phyloP scores from a whole-genome alignment of 2,113 vertebrate species.

The Charina bottae region DNA sequence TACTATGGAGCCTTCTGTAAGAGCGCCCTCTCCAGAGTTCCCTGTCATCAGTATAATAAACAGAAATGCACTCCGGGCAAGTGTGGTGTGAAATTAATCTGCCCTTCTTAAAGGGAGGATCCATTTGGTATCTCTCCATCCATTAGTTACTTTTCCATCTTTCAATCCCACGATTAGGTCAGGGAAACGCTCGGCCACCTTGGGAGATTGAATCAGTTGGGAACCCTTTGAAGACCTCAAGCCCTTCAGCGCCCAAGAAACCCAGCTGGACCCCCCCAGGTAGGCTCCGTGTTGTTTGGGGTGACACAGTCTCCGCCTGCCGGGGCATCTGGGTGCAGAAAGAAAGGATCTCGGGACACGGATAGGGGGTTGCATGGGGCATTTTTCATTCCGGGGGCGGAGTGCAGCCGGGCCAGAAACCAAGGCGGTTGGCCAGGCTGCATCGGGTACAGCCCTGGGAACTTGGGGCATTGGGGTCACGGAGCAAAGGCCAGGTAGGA shows the following conservation, averaged over 20 bases:
- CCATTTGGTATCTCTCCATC: background rate
- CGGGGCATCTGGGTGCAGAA: background rate
- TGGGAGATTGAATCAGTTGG: slow-evolving; percentile 25
- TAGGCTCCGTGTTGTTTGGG: slow-evolving; percentile 51
- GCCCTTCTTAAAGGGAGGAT: background rate
- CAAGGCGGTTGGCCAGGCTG: background rate
- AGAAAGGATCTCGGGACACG: background rate
- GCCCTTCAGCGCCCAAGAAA: slow-evolving; percentile 69
- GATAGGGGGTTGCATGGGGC: background rate
- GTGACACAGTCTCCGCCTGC: background rate
- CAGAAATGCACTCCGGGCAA: background rate
- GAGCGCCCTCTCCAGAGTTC: no score
- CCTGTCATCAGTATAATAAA: no score
- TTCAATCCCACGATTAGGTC: slow-evolving; percentile 8
- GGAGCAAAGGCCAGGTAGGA: background rate
- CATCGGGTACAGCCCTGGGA: background rate
- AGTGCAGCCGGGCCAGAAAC: background rate
- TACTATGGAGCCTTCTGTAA: no score
- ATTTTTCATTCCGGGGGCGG: background rate
- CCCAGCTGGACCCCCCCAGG: slow-evolving; percentile 92
- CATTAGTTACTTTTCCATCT: slow-evolving; percentile 6
- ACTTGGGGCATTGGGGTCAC: background rate
- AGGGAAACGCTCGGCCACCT: slow-evolving; percentile 28
- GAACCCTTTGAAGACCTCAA: slow-evolving; percentile 63
- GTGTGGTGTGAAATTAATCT: background rate